Evolutionary conservation across 2,888 invertebrate genomes (phyloP), one percentile per base, ranked within the genome.

Genomic region (Hypolimnas misippus): DNA sequence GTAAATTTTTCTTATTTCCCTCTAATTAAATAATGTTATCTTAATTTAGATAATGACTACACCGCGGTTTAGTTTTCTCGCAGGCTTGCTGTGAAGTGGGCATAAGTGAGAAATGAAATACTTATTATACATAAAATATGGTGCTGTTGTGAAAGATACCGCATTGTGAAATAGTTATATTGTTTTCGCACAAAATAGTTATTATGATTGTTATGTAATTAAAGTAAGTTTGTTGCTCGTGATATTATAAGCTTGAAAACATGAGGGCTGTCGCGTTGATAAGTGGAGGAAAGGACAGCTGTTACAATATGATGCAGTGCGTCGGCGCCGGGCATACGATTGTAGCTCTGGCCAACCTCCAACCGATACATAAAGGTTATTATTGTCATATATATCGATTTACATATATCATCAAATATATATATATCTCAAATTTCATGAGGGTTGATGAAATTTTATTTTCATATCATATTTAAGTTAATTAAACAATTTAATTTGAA

Each of bases 271-370:
- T 97, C 75, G 97, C 97, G 68, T 93, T 98, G 88, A 94, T 98
- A 73, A 99, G 99, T 92, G 99, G 99, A 75, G 99, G 99, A 75
- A 99, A 99, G 93, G 99, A 99, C 93, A 99, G 99, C 93, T 98
- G 98, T 92, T 99, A 97, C 93, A 99, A 99, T 87, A 97, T 99
- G 96, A 96, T 99, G 96, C 97, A 98, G 93, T 99, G 98, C 92
- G 95, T 98, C 71, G 96, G 96, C 73, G 97, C 98, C 82, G 99
- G 99, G 56, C 99, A 99, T 91, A 94, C 96, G 75, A 96, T 99
- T 76, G 97, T 99, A 60, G 99, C 98, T 40, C 92, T 99, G 81
- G 99, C 98, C 73, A 99, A 99, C 93, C 94, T 99, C 75, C 95
- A 95, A 90, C 99, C 98, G 67, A 93, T 94, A 83, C 95, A 93